phyloP scores from a whole-genome alignment of 2,888 invertebrate species.

The Philopedon plagiatum region DNA sequence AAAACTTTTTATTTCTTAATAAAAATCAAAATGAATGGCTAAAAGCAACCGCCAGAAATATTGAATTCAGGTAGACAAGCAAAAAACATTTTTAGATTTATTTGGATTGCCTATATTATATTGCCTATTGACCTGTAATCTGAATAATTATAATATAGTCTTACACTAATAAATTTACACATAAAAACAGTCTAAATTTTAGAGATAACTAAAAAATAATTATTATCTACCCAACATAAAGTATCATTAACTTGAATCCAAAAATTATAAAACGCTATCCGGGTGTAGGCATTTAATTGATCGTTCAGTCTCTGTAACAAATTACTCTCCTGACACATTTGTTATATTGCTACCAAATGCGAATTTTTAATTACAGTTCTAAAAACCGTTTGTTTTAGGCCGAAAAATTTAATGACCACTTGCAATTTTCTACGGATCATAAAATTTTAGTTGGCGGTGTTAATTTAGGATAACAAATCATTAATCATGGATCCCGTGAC shows the following conservation, averaged over 20 bases:
- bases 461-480: constrained; percentile 40
- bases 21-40: no score
- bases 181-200: no score
- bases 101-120: no score
- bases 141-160: no score
- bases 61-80: no score
- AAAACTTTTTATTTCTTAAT: no score
- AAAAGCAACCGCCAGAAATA: no score
- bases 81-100: no score
- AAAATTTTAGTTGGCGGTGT: constrained; percentile 14
- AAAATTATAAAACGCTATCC: not conserved
- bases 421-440: constrained; percentile 42
- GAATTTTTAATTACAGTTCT: constrained; percentile 52
- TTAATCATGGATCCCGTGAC: constrained; percentile 42
- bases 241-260: not conserved
- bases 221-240: no score
- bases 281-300: constrained; percentile 18
- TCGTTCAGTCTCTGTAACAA: constrained; percentile 41
- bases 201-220: no score
- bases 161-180: no score
- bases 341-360: constrained; percentile 54
- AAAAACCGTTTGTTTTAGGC: constrained; percentile 42
- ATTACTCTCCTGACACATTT: constrained; percentile 53
- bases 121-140: no score
- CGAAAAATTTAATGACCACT: constrained; percentile 39